Conservation (phyloP, 2,113 vertebrate species). For the Gadus chalcogrammus region DNA sequence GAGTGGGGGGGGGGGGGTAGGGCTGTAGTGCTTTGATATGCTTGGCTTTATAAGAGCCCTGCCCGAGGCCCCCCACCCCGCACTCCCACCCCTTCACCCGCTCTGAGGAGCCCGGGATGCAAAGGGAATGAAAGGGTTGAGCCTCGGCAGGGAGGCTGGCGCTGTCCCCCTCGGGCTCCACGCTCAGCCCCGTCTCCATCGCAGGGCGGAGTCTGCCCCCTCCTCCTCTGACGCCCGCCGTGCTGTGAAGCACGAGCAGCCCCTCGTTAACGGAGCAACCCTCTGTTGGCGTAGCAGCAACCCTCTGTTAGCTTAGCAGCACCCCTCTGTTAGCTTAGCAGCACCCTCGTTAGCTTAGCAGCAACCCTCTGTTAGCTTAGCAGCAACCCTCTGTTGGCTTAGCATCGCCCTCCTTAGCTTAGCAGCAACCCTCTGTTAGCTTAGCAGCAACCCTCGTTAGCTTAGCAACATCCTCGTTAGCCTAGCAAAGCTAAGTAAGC, state of each 20-base stretch:
- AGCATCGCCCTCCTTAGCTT: too few species aligned
- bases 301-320: too few species aligned
- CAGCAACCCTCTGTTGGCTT: too few species aligned
- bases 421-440: too few species aligned
- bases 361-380: too few species aligned
- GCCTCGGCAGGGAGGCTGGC: slow-evolving; percentile 31
- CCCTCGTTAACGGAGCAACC: too few species aligned
- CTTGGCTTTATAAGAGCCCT: slow-evolving; percentile 52
- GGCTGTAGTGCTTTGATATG: slow-evolving; percentile 40
- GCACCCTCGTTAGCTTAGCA: too few species aligned
- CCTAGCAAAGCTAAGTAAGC: too few species aligned
- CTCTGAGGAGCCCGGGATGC: slow-evolving; percentile 34
- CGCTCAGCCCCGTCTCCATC: slow-evolving; percentile 43
- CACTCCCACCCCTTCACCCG: slow-evolving; percentile 13
- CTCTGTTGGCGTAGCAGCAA: neutral
- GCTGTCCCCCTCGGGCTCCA: slow-evolving; percentile 26
- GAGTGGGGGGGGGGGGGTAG: slow-evolving; percentile 33
- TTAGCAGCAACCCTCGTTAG: too few species aligned
- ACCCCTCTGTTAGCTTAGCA: too few species aligned
- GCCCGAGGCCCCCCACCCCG: slow-evolving; percentile 34
- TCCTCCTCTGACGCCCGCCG: neutral
- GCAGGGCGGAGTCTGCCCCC: slow-evolving; percentile 21
- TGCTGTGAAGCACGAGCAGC: neutral
- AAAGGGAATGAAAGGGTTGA: slow-evolving; percentile 42
- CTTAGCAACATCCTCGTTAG: too few species aligned